These are phyloP conservation scores for Cecropterus lyciades DNA, from an alignment of 1,140 invertebrate genomes.

Conservation along the genomic window DNA sequence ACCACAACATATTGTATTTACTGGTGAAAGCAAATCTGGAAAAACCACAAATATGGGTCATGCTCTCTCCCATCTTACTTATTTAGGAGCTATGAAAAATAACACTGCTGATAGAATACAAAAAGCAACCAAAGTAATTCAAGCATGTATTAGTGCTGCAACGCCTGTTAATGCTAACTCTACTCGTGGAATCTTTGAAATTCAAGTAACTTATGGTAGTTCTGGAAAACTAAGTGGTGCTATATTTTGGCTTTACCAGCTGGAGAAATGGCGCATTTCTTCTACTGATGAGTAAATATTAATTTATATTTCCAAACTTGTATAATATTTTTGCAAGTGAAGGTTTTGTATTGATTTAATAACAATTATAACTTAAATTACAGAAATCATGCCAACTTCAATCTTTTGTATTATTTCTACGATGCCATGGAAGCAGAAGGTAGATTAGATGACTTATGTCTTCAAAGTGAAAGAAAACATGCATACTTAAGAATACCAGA, in stretches of 20 bases:
- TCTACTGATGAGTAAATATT: constrained; percentile 87
- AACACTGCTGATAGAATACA: constrained; percentile 88
- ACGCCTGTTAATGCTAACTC: constrained; percentile 95
- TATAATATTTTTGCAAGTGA: not conserved
- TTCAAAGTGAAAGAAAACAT: constrained; percentile 89
- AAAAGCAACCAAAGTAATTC: constrained; percentile 89
- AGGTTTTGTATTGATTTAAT: not conserved
- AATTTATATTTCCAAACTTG: not conserved
- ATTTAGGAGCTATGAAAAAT: constrained; percentile 86
- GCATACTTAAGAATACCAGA: constrained; percentile 90
- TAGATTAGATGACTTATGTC: constrained; percentile 86
- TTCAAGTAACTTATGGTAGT: constrained; percentile 94
- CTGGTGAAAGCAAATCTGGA: constrained; percentile 93
- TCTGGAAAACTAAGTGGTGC: constrained; percentile 94
- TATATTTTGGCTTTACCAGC: constrained; percentile 93
- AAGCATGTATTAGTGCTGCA: constrained; percentile 93
- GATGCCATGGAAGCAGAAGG: constrained; percentile 89
- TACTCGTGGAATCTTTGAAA: constrained; percentile 92
- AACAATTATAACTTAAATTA: too few relatives aligned
- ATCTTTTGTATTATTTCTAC: constrained; percentile 95
- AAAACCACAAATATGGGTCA: constrained; percentile 92
- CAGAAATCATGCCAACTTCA: constrained; percentile 94
- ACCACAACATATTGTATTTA: constrained; percentile 92
- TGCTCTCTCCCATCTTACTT: constrained; percentile 90
- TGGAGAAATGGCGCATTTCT: constrained; percentile 95